Conservation (phyloP, 2,888 invertebrate genomes). For the Erannis defoliaria region DNA sequence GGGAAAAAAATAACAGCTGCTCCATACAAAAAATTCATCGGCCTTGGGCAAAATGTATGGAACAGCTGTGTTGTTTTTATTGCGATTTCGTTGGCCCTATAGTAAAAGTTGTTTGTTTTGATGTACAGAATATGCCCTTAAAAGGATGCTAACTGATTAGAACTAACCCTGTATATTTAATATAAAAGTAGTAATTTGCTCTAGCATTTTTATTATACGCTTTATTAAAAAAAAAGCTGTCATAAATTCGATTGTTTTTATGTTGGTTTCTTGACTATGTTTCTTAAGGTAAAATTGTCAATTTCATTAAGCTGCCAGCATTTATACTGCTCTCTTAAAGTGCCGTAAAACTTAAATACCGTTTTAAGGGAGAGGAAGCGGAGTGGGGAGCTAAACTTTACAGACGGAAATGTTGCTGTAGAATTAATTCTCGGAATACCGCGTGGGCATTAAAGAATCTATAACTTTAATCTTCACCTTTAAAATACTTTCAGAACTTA, state of each 20-base stretch:
- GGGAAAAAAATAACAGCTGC: too few relatives aligned
- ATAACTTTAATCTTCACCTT: constrained; percentile 9
- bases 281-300: constrained; percentile 19
- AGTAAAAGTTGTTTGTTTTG: too few relatives aligned
- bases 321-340: constrained; percentile 34
- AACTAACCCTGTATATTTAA: too few relatives aligned
- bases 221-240: neutral
- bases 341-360: constrained; percentile 30
- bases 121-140: too few relatives aligned
- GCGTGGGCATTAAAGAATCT: constrained; percentile 12
- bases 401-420: constrained; percentile 6
- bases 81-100: too few relatives aligned
- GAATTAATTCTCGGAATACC: constrained; percentile 16
- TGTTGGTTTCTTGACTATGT: constrained; percentile 4
- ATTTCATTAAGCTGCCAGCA: constrained; percentile 27
- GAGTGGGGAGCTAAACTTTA: constrained; percentile 22
- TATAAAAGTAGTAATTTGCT: neutral
- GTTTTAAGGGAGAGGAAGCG: constrained; percentile 18
- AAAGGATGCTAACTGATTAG: too few relatives aligned
- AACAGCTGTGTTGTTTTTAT: too few relatives aligned
- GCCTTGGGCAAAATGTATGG: too few relatives aligned
- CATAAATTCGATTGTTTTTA: constrained; percentile 9
- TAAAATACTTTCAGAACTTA: constrained; percentile 60
- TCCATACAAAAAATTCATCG: too few relatives aligned
- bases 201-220: too few relatives aligned